phyloP scores from a whole-genome alignment of 2,113 vertebrate genomes.

The Gallinago media region DNA sequence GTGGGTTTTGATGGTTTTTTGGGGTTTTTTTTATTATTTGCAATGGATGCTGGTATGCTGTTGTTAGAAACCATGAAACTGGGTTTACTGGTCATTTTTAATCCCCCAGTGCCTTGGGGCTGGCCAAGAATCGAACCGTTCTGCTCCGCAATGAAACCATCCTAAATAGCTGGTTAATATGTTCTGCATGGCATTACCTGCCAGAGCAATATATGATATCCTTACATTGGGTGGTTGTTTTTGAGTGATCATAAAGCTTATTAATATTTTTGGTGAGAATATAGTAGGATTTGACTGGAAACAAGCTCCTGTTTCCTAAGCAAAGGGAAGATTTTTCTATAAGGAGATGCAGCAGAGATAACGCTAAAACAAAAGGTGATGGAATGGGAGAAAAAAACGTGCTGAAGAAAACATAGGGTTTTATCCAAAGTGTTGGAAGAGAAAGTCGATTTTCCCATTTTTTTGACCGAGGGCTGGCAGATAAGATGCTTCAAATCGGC shows the following conservation, averaged over 20 bases:
- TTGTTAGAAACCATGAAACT: background rate
- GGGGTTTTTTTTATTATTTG: background rate
- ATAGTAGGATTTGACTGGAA: background rate
- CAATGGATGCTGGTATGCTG: rapidly evolving
- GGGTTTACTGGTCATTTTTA: background rate
- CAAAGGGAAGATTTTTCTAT: background rate
- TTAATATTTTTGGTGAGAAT: background rate
- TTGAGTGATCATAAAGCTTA: background rate
- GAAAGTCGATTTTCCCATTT: slow-evolving; percentile 48
- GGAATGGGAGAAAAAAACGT: background rate
- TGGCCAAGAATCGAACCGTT: background rate
- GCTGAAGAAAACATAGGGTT: background rate
- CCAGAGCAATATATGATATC: background rate
- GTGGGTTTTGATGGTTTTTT: background rate
- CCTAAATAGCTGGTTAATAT: background rate
- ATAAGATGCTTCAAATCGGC: slow-evolving; percentile 57
- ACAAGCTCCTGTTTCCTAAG: background rate
- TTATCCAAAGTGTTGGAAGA: background rate
- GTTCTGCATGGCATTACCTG: background rate
- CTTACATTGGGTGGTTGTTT: rapidly evolving
- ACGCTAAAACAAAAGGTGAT: slow-evolving; percentile 14
- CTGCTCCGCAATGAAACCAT: background rate
- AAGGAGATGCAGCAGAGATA: background rate
- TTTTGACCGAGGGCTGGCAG: slow-evolving; percentile 48
- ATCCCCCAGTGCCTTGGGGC: background rate